Evolutionary conservation across 1,140 invertebrate species (phyloP).

Genomic region (Polyergus mexicanus): DNA sequence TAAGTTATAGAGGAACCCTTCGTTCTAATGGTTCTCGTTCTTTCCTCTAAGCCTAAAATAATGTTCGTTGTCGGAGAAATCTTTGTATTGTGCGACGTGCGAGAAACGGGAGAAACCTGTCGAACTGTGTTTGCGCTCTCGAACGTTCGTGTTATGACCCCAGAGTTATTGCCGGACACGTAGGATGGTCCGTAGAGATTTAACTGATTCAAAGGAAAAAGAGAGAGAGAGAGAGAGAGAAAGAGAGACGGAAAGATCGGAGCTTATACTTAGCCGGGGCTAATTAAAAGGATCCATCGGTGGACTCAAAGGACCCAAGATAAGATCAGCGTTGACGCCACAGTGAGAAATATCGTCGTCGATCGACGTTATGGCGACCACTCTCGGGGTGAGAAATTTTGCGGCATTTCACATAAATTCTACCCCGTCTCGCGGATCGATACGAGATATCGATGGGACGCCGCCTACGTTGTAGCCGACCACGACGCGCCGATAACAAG

Average conservation of each 20-base stretch:
- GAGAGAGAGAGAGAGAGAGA: background rate
- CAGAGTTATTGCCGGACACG: conserved; percentile 64
- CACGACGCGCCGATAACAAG: background rate
- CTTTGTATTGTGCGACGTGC: conserved; percentile 3
- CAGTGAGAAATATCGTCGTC: conserved; percentile 75
- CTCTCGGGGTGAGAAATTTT: conserved; percentile 74
- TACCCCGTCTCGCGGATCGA: conserved; percentile 40
- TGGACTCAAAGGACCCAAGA: conserved; percentile 71
- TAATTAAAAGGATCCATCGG: conserved; percentile 85
- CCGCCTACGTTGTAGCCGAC: background rate
- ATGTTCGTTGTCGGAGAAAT: conserved; percentile 57
- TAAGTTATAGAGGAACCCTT: conserved; percentile 35
- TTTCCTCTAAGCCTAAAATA: conserved; percentile 22
- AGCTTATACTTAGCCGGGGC: conserved; percentile 69
- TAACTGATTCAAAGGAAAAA: conserved; percentile 48
- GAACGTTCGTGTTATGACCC: conserved; percentile 47
- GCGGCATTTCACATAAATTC: conserved; percentile 48
- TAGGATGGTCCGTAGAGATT: conserved; percentile 38
- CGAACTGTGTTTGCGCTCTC: conserved; percentile 57
- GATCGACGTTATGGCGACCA: conserved; percentile 71
- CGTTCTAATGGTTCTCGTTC: conserved; percentile 34
- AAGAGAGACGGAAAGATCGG: conserved; percentile 1
- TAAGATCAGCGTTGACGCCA: conserved; percentile 84
- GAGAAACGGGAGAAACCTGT: conserved; percentile 62
- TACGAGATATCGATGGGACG: conserved; percentile 28